phyloP scores from a whole-genome alignment of 1,140 invertebrate species.

The Halyomorpha halys region DNA sequence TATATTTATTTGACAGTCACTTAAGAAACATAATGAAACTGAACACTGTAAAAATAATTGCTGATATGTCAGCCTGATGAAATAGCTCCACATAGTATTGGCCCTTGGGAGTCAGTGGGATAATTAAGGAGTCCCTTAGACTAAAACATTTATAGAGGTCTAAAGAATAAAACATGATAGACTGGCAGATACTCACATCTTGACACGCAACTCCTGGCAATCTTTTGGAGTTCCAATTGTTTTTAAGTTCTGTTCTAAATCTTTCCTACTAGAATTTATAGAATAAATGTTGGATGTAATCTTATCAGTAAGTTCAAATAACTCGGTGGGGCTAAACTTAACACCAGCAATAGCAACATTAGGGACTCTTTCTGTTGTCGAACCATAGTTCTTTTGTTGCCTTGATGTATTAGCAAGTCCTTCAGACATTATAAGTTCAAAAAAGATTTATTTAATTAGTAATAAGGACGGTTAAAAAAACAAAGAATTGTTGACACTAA shows the following conservation, averaged over 20 bases:
- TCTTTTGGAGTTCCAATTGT: slow-evolving; percentile 19
- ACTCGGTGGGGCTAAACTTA: slow-evolving; percentile 9
- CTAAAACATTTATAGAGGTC: too few relatives aligned
- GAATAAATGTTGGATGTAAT: slow-evolving; percentile 4
- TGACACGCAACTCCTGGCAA: slow-evolving; percentile 1
- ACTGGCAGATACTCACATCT: slow-evolving; percentile 9
- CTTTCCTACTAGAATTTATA: slow-evolving; percentile 19
- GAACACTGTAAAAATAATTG: too few relatives aligned
- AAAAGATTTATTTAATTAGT: background rate
- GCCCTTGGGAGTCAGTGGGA: too few relatives aligned
- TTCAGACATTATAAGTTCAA: slow-evolving; percentile 1
- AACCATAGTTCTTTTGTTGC: slow-evolving; percentile 17
- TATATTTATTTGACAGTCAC: too few relatives aligned
- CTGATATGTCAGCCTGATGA: too few relatives aligned
- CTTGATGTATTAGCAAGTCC: background rate
- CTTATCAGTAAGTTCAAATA: slow-evolving; percentile 18
- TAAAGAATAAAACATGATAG: too few relatives aligned
- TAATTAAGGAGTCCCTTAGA: too few relatives aligned
- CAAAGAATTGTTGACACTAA: background rate
- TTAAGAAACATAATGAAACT: too few relatives aligned
- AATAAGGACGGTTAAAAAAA: background rate
- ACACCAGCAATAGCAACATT: slow-evolving; percentile 8
- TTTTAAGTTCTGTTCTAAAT: slow-evolving; percentile 18
- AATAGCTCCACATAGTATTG: too few relatives aligned
- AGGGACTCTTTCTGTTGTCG: slow-evolving; percentile 12